Percentiles rank a stretch among this genome's conserved stretches.
These are phyloP conservation scores for Arenicola marina DNA, from an alignment of 2,888 invertebrate genomes.

Conservation along the genomic window DNA sequence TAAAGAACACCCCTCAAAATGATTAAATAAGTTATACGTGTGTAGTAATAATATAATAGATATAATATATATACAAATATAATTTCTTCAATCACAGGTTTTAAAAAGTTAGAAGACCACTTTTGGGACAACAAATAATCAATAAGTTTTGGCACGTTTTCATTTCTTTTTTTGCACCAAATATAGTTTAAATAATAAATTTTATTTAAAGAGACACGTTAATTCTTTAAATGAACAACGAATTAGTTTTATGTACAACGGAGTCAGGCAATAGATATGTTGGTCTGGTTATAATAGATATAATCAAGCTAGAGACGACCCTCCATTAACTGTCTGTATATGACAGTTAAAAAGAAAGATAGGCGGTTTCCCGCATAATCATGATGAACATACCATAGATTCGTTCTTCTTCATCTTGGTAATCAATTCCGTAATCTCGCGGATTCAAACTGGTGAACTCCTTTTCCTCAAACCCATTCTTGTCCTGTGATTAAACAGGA, in stretches of 20 bases:
- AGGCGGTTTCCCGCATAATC: neutral
- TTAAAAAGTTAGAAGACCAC: too few relatives aligned
- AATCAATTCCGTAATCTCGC: slow-evolving; percentile 37
- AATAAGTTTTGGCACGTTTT: too few relatives aligned
- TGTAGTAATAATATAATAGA: neutral
- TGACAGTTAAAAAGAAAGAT: too few relatives aligned
- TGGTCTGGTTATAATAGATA: too few relatives aligned
- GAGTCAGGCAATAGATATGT: too few relatives aligned
- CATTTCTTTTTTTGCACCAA: too few relatives aligned
- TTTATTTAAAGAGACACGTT: neutral
- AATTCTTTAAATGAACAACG: neutral
- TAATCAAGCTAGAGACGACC: too few relatives aligned
- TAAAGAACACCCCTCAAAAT: neutral
- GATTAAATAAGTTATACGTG: neutral
- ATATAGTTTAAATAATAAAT: too few relatives aligned
- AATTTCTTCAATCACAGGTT: neutral
- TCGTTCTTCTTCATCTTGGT: slow-evolving; percentile 36
- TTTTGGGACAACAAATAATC: too few relatives aligned
- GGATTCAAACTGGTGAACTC: slow-evolving; percentile 25
- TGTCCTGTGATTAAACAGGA: too few relatives aligned
- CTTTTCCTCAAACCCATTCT: too few relatives aligned
- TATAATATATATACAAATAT: neutral
- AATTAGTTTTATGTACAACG: neutral
- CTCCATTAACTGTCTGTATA: too few relatives aligned
- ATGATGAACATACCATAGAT: neutral